Conservation (phyloP, 2,113 vertebrate genomes). For the Atherinomorus stipes region DNA sequence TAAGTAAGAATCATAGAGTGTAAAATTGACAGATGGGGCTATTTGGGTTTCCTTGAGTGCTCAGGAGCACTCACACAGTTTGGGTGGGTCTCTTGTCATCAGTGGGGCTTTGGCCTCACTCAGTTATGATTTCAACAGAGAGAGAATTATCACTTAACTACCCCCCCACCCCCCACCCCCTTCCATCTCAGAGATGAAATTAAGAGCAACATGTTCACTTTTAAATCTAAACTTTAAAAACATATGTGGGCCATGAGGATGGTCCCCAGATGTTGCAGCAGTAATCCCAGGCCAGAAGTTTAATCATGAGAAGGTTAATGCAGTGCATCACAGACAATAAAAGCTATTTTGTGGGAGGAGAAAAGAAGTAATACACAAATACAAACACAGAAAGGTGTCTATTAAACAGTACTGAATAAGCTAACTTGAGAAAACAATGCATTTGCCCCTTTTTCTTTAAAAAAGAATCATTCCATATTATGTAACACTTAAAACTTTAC, state of each 20-base stretch:
- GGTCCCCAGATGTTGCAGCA: constrained; percentile 65
- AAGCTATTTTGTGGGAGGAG: constrained; percentile 8
- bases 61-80: constrained; percentile 62
- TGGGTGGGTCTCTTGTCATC: constrained; percentile 64
- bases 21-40: constrained; percentile 77
- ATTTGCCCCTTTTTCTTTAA: too few species aligned
- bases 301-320: constrained; percentile 62
- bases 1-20: constrained; percentile 72
- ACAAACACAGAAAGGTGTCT: background rate
- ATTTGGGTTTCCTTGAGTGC: constrained; percentile 72
- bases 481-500: too few species aligned
- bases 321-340: constrained; percentile 47
- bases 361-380: constrained; percentile 19
- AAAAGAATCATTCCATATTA: too few species aligned
- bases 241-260: constrained; percentile 68
- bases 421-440: too few species aligned
- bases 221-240: constrained; percentile 71
- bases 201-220: constrained; percentile 68
- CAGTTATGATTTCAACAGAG: constrained; percentile 61
- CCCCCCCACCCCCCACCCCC: constrained; percentile 6
- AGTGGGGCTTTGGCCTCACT: constrained; percentile 52
- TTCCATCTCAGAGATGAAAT: constrained; percentile 36
- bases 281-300: constrained; percentile 66
- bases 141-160: constrained; percentile 35
- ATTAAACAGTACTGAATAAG: background rate